phyloP scores from a whole-genome alignment of 1,140 invertebrate genomes.

The Leptestheria dahalacensis region DNA sequence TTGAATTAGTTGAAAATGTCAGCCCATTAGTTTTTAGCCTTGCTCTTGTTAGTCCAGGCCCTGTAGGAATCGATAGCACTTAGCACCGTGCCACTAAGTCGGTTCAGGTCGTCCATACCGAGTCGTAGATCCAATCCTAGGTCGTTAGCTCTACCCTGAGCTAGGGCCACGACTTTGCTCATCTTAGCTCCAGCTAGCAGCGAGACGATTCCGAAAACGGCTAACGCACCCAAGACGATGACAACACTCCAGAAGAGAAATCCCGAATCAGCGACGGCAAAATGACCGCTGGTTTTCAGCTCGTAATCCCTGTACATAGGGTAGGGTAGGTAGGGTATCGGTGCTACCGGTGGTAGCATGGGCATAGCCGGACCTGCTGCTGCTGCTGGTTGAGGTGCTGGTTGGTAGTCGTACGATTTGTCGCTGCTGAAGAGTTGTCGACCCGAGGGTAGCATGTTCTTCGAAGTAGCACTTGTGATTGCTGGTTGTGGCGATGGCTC shows the following conservation, averaged over 20 bases:
- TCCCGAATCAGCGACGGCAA: slow-evolving; percentile 8
- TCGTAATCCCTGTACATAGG: not conserved
- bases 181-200: slow-evolving; percentile 1
- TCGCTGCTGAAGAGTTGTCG: not conserved
- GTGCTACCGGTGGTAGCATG: not conserved
- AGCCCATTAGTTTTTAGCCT: not conserved
- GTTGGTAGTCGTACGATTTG: not conserved
- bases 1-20: not conserved
- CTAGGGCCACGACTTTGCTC: not conserved
- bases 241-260: slow-evolving; percentile 11
- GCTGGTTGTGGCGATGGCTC: not conserved
- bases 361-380: not conserved
- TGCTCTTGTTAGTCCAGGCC: not conserved
- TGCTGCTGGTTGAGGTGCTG: not conserved
- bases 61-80: not conserved
- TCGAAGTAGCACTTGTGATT: not conserved
- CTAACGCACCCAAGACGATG: not conserved
- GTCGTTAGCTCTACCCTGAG: not conserved
- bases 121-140: not conserved
- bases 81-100: not conserved
- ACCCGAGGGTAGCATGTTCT: not conserved
- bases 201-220: slow-evolving; percentile 3
- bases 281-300: slow-evolving; percentile 10
- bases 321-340: not conserved
- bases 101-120: not conserved